Base-by-base conservation (phyloP, 2,113 vertebrate genomes). In the Mola mola region DNA sequence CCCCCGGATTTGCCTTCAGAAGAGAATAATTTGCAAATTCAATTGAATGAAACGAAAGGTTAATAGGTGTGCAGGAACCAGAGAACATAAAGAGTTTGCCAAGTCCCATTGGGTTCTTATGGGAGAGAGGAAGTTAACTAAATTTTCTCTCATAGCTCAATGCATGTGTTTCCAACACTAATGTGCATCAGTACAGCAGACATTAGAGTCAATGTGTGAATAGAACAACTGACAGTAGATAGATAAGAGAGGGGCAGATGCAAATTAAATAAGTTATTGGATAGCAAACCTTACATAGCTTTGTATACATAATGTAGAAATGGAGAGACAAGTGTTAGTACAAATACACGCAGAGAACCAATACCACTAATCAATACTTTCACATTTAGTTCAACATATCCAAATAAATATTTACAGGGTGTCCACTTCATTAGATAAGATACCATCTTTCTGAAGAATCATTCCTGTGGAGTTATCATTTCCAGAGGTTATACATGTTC, bases 1-100 rank as follows among this genome's bases (percentile, higher is more conserved):
- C 76, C 56, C 71, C 24, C n/a, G 21, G 19, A 46, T 62, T 71
- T 69, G 49, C 55, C 51, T 42, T 62, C 51, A 36, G 37, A 44
- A 41, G 62, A 66, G 24, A 77, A 74, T 63, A 19, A 71, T 75
- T 85, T 82, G 57, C 72, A 75, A 64, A 81, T 73, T 68, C 38
- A 74, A 71, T 66, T 83, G 58, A 78, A 58, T 56, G 62, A 77
- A 68, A 70, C 75, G 64, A 78, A 81, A 79, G 80, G 79, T 80
- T 84, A 81, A 78, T 77, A 69, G 73, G 66, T 72, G 72, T 44
- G 41, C 22, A n/a, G 36, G 31, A 62, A 15, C 66, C 44, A 58
- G 49, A 31, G 34, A 47, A 64, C 43, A 65, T 76, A 75, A 76
- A 76, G 55, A 66, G 48, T 77, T 80, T 77, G 51, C 48, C 50